Base-by-base conservation (phyloP, 2,888 invertebrate species). In the Thera britannica region DNA sequence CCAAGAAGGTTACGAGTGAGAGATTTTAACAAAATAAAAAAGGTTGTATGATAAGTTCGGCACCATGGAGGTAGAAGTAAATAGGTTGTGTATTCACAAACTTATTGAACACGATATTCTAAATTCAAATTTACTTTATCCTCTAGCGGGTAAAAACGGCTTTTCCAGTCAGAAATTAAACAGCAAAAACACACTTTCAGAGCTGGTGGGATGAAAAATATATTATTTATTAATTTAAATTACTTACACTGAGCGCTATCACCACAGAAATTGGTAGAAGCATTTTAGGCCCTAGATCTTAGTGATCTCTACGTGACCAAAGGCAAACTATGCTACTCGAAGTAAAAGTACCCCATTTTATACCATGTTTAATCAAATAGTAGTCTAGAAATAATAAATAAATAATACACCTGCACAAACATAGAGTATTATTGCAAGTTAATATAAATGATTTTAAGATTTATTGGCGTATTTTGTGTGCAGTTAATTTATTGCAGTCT, bases 241-340 rank as follows among this genome's bases (percentile, higher is more conserved):
- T 35, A 59, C 69, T 69, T 60, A 69, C 69, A 65, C 62, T 62
- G 69, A 69, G 65, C 52, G 59, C 59, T 35, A 69, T 11, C 56
- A 69, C 69, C 56, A 65, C 12, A 8, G 0, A 12, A 0, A 38
- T 59, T 1, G 62, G 59, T 41, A 65, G 65, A 3, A 60, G 52
- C 69, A 69, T 66, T 11, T 44, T 67, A 36, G 61, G 58, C 34
- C 62, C 34, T 51, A 44, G 68, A 68, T 65, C 69, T 48, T 9
- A 7, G 2, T 7, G 65, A 65, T 58, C 65, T 58, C 36, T 34
- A 41, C 8, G 3, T 58, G 48, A 65, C 62, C 65, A 56, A 54
- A 65, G 38, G 48, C 52, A 41, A 34, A 69, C 69, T 69, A 69
- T 69, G 56, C 51, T 48, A 1, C 9, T 48, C 3, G 36, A n/a